Evolutionary conservation across 2,888 invertebrate genomes (phyloP).

Genomic region (Mimachlamys varia): DNA sequence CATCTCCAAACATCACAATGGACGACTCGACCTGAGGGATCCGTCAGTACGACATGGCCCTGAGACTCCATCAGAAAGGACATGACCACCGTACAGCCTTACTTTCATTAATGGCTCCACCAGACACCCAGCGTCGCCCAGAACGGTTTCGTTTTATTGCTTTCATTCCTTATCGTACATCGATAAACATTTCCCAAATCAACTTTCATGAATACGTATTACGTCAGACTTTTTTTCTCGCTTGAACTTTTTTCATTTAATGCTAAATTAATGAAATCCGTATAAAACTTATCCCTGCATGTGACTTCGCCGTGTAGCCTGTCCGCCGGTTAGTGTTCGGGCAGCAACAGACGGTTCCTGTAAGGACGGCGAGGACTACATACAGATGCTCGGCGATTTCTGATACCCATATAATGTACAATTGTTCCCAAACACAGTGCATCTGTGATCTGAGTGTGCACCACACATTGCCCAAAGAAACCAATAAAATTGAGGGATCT

Average conservation of each 20-base stretch:
- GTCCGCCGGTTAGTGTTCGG: background rate
- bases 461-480: constrained; percentile 19
- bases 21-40: no score
- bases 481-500: background rate
- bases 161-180: background rate
- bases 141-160: background rate
- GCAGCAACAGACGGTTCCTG: background rate
- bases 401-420: constrained; percentile 4
- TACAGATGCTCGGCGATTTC: background rate
- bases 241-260: background rate
- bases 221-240: background rate
- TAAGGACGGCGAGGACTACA: background rate
- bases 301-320: background rate
- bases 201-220: background rate
- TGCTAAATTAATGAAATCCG: constrained; percentile 8
- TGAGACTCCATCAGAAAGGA: background rate
- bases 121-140: background rate
- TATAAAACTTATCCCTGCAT: background rate
- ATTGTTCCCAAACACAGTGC: constrained; percentile 21
- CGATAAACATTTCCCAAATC: constrained; percentile 12
- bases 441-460: background rate
- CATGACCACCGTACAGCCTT: background rate
- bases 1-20: background rate
- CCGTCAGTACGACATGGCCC: background rate
- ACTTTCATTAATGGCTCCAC: no score